Evolutionary conservation across 2,113 vertebrate species (phyloP).

Genomic region (Dasyprocta punctata): DNA sequence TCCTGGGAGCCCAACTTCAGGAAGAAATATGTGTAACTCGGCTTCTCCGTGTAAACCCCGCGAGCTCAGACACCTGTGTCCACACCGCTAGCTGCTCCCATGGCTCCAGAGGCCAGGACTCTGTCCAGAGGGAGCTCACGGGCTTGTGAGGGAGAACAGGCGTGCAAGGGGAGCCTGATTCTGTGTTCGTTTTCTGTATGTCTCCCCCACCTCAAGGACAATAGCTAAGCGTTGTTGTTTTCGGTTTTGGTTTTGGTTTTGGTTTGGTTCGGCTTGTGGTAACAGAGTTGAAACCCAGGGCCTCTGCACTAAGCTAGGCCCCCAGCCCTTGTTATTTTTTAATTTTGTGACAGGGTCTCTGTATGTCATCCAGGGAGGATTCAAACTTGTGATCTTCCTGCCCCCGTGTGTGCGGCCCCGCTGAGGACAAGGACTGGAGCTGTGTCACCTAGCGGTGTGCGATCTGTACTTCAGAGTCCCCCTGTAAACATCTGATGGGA

Average conservation of each 20-base stretch:
- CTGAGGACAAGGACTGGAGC: background rate
- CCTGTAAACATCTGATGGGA: background rate
- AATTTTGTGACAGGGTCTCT: background rate
- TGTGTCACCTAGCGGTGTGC: background rate
- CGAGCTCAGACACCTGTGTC: background rate
- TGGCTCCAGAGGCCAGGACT: background rate
- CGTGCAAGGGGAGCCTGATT: background rate
- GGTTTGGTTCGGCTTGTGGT: background rate
- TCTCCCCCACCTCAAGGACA: background rate
- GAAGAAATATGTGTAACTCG: background rate
- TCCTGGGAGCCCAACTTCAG: background rate
- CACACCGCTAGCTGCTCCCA: background rate
- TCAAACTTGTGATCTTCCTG: background rate
- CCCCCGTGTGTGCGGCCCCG: background rate
- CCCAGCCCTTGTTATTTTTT: background rate
- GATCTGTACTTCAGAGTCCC: background rate
- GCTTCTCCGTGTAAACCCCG: background rate
- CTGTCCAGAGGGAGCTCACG: background rate
- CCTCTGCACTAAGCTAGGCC: background rate
- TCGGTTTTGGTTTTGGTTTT: background rate
- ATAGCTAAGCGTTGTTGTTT: background rate
- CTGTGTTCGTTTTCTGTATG: background rate
- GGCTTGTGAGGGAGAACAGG: background rate
- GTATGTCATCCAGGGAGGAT: background rate
- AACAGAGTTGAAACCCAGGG: background rate